phyloP scores from a whole-genome alignment of 2,888 invertebrate genomes.

The Agrotis puta region DNA sequence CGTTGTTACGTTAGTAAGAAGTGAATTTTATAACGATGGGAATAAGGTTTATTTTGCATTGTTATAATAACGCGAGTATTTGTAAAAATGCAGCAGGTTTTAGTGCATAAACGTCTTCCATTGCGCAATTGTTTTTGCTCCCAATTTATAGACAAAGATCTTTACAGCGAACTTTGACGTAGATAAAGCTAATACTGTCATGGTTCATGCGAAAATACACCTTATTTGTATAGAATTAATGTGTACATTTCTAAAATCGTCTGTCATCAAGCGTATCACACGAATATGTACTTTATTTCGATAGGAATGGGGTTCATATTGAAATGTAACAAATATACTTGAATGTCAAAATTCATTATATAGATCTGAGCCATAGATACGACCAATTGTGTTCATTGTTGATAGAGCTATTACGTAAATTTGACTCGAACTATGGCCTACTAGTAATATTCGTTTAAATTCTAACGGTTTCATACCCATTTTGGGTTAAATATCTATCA shows the following conservation, averaged over 20 bases:
- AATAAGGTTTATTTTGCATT: neutral
- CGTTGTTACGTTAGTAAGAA: neutral
- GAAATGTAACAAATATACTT: too few species aligned
- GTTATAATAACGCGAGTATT: neutral
- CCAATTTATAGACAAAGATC: neutral
- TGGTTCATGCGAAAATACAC: too few species aligned
- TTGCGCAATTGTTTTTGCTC: conserved; percentile 7
- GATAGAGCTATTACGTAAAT: conserved; percentile 7
- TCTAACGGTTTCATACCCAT: neutral
- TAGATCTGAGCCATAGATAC: conserved; percentile 1
- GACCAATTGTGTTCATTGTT: conserved; percentile 50
- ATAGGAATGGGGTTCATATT: too few species aligned
- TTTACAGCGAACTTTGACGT: too few species aligned
- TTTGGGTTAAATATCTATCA: conserved; percentile 3
- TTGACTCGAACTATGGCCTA: neutral
- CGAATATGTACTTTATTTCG: too few species aligned
- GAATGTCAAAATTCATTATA: too few species aligned
- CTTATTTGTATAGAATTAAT: too few species aligned
- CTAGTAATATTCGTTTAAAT: neutral
- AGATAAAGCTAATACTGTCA: too few species aligned
- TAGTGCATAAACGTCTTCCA: conserved; percentile 33
- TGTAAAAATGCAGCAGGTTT: too few species aligned
- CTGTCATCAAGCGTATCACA: too few species aligned
- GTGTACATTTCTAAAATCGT: too few species aligned
- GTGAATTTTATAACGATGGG: neutral